Evolutionary conservation across 2,888 invertebrate species (phyloP).

Genomic region (Drosophila leonis): DNA sequence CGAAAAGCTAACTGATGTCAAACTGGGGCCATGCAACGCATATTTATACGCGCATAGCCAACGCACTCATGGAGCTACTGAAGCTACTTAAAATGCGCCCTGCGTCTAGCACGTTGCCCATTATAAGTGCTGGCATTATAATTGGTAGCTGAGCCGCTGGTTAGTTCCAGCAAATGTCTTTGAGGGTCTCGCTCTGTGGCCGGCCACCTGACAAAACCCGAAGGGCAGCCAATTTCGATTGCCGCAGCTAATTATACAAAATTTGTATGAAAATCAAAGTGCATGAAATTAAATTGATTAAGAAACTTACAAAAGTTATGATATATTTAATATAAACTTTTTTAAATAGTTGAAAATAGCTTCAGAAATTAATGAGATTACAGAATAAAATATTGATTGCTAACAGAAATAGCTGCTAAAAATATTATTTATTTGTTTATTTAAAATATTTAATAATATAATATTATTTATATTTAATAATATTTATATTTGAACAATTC

Average conservation of each 20-base stretch:
- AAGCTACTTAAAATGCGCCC: slow-evolving; percentile 61
- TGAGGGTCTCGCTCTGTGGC: slow-evolving; percentile 32
- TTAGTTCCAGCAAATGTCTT: slow-evolving; percentile 51
- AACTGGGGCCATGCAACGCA: slow-evolving; percentile 37
- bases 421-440: too few relatives aligned
- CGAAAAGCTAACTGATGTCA: slow-evolving; percentile 62
- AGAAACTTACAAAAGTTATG: slow-evolving; percentile 19
- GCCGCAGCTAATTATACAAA: slow-evolving; percentile 46
- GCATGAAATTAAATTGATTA: slow-evolving; percentile 14
- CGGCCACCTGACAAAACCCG: slow-evolving; percentile 62
- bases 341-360: background rate
- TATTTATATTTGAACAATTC: too few relatives aligned
- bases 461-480: too few relatives aligned
- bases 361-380: background rate
- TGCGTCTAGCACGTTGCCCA: slow-evolving; percentile 44
- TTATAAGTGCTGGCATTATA: slow-evolving; percentile 67
- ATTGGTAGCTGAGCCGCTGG: slow-evolving; percentile 43
- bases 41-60: slow-evolving; percentile 61
- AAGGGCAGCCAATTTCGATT: slow-evolving; percentile 68
- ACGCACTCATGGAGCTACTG: background rate
- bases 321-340: background rate
- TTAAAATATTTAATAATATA: background rate
- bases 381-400: background rate
- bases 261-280: slow-evolving; percentile 34
- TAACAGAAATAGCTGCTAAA: too few relatives aligned